These are phyloP conservation scores for Dendrolimus pini DNA, from an alignment of 2,888 invertebrate genomes.

Conservation along the genomic window DNA sequence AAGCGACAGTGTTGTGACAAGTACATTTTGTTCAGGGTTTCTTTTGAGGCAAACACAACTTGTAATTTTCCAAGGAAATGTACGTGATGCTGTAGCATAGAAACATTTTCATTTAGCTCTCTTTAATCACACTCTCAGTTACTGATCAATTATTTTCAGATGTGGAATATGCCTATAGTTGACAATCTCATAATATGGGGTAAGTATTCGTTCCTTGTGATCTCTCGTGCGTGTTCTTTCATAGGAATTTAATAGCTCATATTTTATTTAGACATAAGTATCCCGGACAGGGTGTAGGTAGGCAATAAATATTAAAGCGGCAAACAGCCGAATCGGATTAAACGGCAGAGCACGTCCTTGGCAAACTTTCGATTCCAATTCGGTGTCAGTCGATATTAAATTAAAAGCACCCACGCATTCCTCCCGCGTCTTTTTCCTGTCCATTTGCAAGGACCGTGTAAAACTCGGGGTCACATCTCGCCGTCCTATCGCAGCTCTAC, in stretches of 20 bases:
- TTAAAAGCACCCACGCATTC: slow-evolving; percentile 76
- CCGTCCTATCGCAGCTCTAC: slow-evolving; percentile 35
- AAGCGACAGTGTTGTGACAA: slow-evolving; percentile 9
- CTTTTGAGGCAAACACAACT: slow-evolving; percentile 2
- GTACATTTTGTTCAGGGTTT: not conserved
- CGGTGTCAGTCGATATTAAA: slow-evolving; percentile 75
- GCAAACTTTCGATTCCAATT: slow-evolving; percentile 73
- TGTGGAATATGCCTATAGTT: no score
- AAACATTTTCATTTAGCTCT: not conserved
- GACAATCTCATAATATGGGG: no score
- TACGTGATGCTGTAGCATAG: slow-evolving; percentile 10
- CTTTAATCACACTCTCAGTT: no score
- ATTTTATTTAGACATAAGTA: slow-evolving; percentile 39
- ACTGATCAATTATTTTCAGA: no score
- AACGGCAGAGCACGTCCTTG: slow-evolving; percentile 60
- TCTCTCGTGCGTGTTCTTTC: slow-evolving; percentile 19
- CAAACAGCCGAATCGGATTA: slow-evolving; percentile 47
- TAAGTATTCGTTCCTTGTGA: not conserved
- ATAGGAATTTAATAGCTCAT: slow-evolving; percentile 35
- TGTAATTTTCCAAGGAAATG: not conserved
- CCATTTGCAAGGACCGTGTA: slow-evolving; percentile 75
- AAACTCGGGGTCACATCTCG: slow-evolving; percentile 67
- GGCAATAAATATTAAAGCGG: slow-evolving; percentile 54
- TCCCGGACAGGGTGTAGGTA: slow-evolving; percentile 21
- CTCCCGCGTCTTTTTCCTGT: slow-evolving; percentile 74